These are phyloP conservation scores for Gerris buenoi DNA, from an alignment of 1,140 invertebrate species.

Conservation along the genomic window DNA sequence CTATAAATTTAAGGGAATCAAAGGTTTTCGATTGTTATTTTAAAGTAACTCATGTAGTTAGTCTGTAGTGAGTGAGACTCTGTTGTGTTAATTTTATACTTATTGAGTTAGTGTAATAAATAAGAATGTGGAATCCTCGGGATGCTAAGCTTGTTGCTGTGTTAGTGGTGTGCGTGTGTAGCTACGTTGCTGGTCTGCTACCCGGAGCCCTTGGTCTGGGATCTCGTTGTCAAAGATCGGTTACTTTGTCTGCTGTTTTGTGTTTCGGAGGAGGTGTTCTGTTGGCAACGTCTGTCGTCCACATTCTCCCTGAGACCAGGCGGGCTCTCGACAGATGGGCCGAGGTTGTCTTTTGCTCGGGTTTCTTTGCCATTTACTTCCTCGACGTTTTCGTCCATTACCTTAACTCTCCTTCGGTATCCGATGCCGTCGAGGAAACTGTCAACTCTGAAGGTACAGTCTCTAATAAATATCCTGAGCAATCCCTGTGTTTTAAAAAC, in stretches of 20 bases:
- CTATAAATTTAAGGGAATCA: too few relatives aligned
- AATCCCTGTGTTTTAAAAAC: too few relatives aligned
- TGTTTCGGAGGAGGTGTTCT: conserved; percentile 85
- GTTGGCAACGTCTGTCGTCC: conserved; percentile 74
- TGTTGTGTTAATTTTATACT: too few relatives aligned
- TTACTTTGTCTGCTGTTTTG: conserved; percentile 33
- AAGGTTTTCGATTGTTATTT: too few relatives aligned
- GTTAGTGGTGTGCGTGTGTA: conserved; percentile 3
- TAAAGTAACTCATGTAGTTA: too few relatives aligned
- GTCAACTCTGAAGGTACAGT: neutral
- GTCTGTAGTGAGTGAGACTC: too few relatives aligned
- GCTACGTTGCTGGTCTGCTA: conserved; percentile 5
- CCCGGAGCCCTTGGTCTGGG: conserved; percentile 13
- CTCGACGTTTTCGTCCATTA: conserved; percentile 37
- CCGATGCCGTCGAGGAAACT: neutral
- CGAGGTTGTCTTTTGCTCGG: conserved; percentile 36
- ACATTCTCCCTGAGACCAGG: conserved; percentile 66
- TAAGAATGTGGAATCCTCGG: neutral
- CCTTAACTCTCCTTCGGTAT: neutral
- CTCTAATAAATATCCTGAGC: too few relatives aligned
- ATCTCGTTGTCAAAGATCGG: conserved; percentile 2
- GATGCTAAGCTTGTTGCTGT: conserved; percentile 10
- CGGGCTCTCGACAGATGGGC: conserved; percentile 17
- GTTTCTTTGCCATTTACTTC: conserved; percentile 41
- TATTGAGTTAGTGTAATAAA: too few relatives aligned